Evolutionary conservation across 2,113 vertebrate species (phyloP), one percentile per base, ranked within the genome.

Genomic region (Perca schrenkii): DNA sequence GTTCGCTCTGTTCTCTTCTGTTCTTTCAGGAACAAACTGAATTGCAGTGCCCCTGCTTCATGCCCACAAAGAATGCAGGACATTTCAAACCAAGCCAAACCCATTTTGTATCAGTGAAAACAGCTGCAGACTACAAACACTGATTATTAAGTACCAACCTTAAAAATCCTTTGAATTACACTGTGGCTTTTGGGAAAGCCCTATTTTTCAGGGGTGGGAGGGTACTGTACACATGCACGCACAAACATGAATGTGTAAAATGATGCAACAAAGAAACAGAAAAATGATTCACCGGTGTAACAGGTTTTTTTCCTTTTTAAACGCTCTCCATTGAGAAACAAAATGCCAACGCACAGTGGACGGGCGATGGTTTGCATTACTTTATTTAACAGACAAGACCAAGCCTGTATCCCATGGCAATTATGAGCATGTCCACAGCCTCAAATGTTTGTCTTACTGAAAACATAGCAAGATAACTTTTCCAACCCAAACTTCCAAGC

Each of bases 1-100:
- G 69, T 60, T 21, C 10, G 25, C 10, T 63, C 50, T 40, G 40
- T 58, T 62, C 15, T 21, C 16, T 28, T 25, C 2, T 19, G 50
- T 34, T 56, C 22, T 56, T 57, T 57, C 21, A 40, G 54, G 19
- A 70, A 70, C 25, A 79, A 53, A 43, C 16, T 53, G 11, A 61
- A 28, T 19, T 8, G 36, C 25, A 12, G 36, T 25, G 40, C 31
- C 47, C 25, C 11, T 3, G 46, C 46, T 43, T 25, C 1, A 36
- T 54, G 50, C 22, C 46, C 17, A 6, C 78, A 46, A 49, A 21
- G 13, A 13, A 46, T 14, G 14, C 31, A 25, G 31, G 11, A 16
- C 49, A 54, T 64, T 17, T 80, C 8, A 46, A 34, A 71, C 19
- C 19, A 8, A 34, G 14, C 2, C 4, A 2, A 21, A 54, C 16